Base-by-base conservation (phyloP, 2,113 vertebrate genomes). In the Dipodomys ordii region DNA sequence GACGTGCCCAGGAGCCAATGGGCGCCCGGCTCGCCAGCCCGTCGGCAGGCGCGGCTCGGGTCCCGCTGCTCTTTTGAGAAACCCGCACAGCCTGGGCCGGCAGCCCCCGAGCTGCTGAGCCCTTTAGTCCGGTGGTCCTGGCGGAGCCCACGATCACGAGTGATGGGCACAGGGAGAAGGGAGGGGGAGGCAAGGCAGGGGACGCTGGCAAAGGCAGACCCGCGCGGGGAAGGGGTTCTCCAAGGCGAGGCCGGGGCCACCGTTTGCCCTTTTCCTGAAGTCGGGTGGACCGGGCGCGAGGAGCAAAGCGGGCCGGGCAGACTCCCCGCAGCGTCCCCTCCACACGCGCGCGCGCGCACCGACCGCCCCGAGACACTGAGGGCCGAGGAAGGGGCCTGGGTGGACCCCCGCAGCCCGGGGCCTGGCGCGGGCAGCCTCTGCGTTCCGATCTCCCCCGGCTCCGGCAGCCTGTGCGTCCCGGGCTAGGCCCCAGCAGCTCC, bases 1-100 rank as follows among this genome's bases (percentile, higher is more conserved):
- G 86, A n/a, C 96, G 90, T 69, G 95, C 93, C 57, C 57, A 67
- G 93, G 95, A 97, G 97, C 99, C 99, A 99, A 99, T 99, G 97
- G 98, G 85, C 53, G 90, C 90, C 83, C 87, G 94, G 87, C 96
- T 97, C 97, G 97, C 97, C 98, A 97, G 97, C 97, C 97, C 85
- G 97, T 97, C 98, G 87, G 91, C 96, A 93, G 28, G 86, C 72
- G 94, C 97, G 83, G 92, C 96, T 93, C 65, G 28, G 73, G 74
- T 94, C 90, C 84, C 73, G 94, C 95, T 97, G 97, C 95, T 97
- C 96, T 96, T 97, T 97, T 94, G 93, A 95, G 96, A 81, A 39
- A 92, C 9, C 87, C 3, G 69, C 88, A 18, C 68, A 13, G 3
- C 78, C 57, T 3, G 16, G 5, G 35, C 71, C 28, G 4, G 83